These are phyloP conservation scores for Clarias gariepinus DNA, from an alignment of 2,113 vertebrate species.

Conservation along the genomic window DNA sequence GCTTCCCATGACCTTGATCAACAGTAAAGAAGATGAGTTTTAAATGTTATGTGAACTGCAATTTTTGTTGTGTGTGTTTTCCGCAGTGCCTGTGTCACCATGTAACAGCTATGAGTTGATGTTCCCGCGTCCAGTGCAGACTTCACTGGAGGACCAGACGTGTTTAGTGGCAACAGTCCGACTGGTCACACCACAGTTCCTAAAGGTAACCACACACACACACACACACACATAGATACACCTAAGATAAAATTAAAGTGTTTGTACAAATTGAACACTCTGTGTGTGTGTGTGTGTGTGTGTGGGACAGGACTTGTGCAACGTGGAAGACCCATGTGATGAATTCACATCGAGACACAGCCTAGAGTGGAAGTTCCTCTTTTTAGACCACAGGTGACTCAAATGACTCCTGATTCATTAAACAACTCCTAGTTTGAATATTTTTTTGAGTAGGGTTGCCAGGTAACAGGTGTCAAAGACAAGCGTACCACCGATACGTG, in stretches of 20 bases:
- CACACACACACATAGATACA: neutral
- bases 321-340: slow-evolving; percentile 74
- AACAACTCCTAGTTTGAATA: neutral
- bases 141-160: slow-evolving; percentile 83
- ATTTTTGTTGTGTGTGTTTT: slow-evolving; percentile 49
- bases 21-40: too few species aligned
- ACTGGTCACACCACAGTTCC: slow-evolving; percentile 78
- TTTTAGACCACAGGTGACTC: slow-evolving; percentile 82
- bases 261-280: neutral
- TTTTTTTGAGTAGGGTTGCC: neutral
- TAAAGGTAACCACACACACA: slow-evolving; percentile 74
- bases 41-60: neutral
- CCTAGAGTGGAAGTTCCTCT: slow-evolving; percentile 84
- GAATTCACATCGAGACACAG: slow-evolving; percentile 82
- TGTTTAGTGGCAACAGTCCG: slow-evolving; percentile 89
- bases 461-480: neutral
- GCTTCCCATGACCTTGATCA: too few species aligned
- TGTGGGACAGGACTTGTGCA: slow-evolving; percentile 77
- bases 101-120: slow-evolving; percentile 81
- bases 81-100: slow-evolving; percentile 82
- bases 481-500: too few species aligned
- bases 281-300: slow-evolving; percentile 40
- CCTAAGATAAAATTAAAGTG: too few species aligned
- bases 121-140: slow-evolving; percentile 76
- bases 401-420: neutral